Evolutionary conservation across 2,113 vertebrate genomes (phyloP).

Genomic region (Trinectes maculatus): DNA sequence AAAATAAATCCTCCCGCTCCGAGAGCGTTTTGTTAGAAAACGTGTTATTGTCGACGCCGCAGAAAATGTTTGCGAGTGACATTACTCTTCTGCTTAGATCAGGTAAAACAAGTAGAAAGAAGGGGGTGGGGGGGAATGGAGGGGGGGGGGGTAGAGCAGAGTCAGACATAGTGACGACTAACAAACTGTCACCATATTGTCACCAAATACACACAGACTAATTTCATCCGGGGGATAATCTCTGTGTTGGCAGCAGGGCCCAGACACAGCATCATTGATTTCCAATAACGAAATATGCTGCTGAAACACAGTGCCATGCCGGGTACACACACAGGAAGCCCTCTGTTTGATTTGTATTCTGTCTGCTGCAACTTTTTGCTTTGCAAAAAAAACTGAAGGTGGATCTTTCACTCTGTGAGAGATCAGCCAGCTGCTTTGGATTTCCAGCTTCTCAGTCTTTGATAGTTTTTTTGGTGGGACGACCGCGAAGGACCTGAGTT

Average conservation of each 20-base stretch:
- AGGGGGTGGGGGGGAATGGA: no score
- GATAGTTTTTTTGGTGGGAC: not conserved
- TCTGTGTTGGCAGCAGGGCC: slow-evolving; percentile 19
- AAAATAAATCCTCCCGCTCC: slow-evolving; percentile 71
- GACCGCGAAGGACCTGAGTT: not conserved
- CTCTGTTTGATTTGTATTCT: not conserved
- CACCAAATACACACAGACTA: slow-evolving; percentile 1
- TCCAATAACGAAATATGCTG: slow-evolving; percentile 49
- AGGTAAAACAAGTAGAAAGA: not conserved
- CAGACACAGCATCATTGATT: slow-evolving; percentile 29
- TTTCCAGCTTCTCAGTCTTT: not conserved
- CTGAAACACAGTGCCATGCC: slow-evolving; percentile 14
- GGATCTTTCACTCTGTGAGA: not conserved
- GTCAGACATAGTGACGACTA: slow-evolving; percentile 5
- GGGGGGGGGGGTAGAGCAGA: no score
- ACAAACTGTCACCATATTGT: slow-evolving; percentile 24
- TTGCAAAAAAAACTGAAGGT: not conserved
- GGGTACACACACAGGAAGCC: not conserved
- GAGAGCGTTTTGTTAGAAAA: slow-evolving; percentile 32
- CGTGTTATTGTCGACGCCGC: slow-evolving; percentile 22
- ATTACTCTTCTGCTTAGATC: not conserved
- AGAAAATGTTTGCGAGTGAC: slow-evolving; percentile 6
- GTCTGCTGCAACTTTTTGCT: slow-evolving; percentile 2
- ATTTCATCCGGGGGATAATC: slow-evolving; percentile 36
- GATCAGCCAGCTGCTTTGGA: slow-evolving; percentile 6